These are phyloP conservation scores for Drosophila borealis DNA, from an alignment of 2,888 invertebrate species.

Conservation along the genomic window DNA sequence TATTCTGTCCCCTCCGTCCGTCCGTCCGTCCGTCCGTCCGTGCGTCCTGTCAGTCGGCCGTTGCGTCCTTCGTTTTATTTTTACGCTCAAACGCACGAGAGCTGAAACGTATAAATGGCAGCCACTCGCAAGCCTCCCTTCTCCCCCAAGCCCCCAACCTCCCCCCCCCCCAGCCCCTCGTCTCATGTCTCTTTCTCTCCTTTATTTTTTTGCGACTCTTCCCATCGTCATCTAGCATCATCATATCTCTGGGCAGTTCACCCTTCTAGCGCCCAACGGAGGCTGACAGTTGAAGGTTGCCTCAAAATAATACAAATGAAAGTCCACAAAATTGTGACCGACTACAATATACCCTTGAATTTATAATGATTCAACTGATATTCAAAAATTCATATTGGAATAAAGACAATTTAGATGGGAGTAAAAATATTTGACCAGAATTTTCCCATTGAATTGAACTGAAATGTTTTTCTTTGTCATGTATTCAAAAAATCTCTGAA, in stretches of 20 bases:
- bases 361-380: not conserved
- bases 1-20: not conserved
- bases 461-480: no score
- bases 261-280: constrained; percentile 71
- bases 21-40: constrained; percentile 12
- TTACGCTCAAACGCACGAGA: constrained; percentile 79
- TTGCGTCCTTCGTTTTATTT: constrained; percentile 74
- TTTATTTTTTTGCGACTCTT: constrained; percentile 5
- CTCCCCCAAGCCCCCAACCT: not conserved
- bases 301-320: constrained; percentile 50
- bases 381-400: no score
- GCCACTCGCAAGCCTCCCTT: constrained; percentile 43
- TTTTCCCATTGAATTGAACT: no score
- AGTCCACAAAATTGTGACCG: not conserved
- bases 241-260: constrained; percentile 66
- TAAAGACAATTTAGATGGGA: no score
- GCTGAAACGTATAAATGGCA: constrained; percentile 80
- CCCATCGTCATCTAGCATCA: constrained; percentile 55
- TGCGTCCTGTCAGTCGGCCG: constrained; percentile 19
- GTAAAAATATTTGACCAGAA: no score
- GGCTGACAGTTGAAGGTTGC: constrained; percentile 75
- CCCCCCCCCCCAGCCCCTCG: not conserved
- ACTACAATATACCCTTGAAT: constrained; percentile 24
- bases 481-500: no score
- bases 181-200: not conserved